Percentiles rank a stretch among this genome's conserved stretches.
Conservation (phyloP, 2,888 invertebrate genomes). For the Allygus modestus region DNA sequence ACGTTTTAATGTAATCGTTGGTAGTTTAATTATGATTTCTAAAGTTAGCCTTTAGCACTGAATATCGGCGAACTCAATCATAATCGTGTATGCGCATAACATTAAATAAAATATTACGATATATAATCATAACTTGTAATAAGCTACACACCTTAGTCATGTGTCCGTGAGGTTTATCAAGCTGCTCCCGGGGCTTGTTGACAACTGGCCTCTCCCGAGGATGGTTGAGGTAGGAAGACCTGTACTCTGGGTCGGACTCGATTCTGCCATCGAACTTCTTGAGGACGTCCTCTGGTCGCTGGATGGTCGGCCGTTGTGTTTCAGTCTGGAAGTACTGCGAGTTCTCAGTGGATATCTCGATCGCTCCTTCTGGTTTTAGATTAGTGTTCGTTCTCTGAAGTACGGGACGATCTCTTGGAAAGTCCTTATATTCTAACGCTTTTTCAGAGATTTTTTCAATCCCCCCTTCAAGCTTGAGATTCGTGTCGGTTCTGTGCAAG, state of each 20-base stretch:
- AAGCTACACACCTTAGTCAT: conserved; percentile 22
- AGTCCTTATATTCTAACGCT: conserved; percentile 63
- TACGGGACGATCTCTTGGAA: conserved; percentile 65
- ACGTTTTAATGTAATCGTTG: too few relatives aligned
- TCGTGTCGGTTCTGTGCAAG: conserved; percentile 63
- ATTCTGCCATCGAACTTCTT: conserved; percentile 58
- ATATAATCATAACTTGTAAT: too few relatives aligned
- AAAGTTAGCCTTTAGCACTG: too few relatives aligned
- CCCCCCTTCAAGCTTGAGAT: conserved; percentile 63
- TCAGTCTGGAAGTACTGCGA: conserved; percentile 39
- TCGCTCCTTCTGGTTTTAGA: conserved; percentile 66
- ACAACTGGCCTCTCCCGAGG: conserved; percentile 45
- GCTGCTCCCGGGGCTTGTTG: conserved; percentile 35
- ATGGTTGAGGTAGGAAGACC: conserved; percentile 56
- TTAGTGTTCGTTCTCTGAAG: conserved; percentile 65
- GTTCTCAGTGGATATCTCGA: conserved; percentile 63
- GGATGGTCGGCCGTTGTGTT: conserved; percentile 26
- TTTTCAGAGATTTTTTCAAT: conserved; percentile 66
- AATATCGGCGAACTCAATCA: too few relatives aligned
- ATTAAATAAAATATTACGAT: too few relatives aligned
- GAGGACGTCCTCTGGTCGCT: conserved; percentile 49
- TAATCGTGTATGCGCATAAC: too few relatives aligned
- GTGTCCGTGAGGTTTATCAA: conserved; percentile 37
- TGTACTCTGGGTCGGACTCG: conserved; percentile 61
- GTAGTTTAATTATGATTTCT: too few relatives aligned